Evolutionary conservation across 2,888 invertebrate species (phyloP).

Genomic region (Boloria euphrosyne): DNA sequence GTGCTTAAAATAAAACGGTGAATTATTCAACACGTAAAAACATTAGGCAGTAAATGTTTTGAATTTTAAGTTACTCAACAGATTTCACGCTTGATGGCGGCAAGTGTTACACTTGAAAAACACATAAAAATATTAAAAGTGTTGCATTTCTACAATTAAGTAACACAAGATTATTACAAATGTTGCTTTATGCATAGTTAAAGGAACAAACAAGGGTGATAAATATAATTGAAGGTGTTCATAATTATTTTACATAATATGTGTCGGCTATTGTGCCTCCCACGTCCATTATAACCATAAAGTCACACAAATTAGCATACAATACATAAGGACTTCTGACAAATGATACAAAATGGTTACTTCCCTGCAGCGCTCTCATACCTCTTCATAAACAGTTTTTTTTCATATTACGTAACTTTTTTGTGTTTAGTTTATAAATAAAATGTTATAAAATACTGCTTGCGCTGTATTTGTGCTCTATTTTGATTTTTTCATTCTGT

Average conservation of each 20-base stretch:
- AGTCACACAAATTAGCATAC: slow-evolving; percentile 69
- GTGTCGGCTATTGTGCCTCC: slow-evolving; percentile 47
- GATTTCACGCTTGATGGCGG: too few relatives aligned
- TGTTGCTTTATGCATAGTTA: slow-evolving; percentile 4
- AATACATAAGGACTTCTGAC: slow-evolving; percentile 63
- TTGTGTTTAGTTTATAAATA: slow-evolving; percentile 4
- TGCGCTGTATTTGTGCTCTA: too few relatives aligned
- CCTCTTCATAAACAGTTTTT: slow-evolving; percentile 1
- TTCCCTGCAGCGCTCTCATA: slow-evolving; percentile 47
- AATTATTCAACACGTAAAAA: too few relatives aligned
- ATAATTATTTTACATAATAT: slow-evolving; percentile 23
- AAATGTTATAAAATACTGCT: not conserved
- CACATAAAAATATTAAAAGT: too few relatives aligned
- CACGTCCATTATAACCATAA: slow-evolving; percentile 64
- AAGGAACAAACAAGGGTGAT: slow-evolving; percentile 23
- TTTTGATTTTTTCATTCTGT: too few relatives aligned
- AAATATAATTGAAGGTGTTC: slow-evolving; percentile 22
- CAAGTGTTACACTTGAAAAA: too few relatives aligned
- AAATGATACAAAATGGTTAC: slow-evolving; percentile 63
- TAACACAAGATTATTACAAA: not conserved
- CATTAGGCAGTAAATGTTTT: too few relatives aligned
- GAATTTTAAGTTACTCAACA: too few relatives aligned
- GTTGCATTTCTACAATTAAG: too few relatives aligned
- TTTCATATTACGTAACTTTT: slow-evolving; percentile 6
- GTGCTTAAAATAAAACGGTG: too few relatives aligned